Percentiles rank a stretch among this genome's conserved stretches.
These are phyloP conservation scores for Ameiurus melas DNA, from an alignment of 2,113 vertebrate species.

Conservation along the genomic window DNA sequence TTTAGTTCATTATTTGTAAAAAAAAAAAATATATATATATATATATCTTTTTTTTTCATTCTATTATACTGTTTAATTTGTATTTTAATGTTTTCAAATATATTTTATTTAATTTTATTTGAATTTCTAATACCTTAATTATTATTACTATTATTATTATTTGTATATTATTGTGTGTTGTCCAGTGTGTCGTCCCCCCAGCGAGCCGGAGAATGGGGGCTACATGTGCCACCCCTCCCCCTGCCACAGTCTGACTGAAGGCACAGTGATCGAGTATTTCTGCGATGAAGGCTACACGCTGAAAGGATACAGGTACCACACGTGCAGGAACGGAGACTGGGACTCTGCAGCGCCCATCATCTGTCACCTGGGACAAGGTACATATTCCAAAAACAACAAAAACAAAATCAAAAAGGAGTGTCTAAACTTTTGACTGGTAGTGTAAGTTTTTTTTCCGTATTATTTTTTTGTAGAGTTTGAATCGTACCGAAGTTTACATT, in stretches of 20 bases:
- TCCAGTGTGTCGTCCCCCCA: conserved; percentile 85
- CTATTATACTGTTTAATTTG: neutral
- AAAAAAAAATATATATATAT: no score
- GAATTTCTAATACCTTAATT: neutral
- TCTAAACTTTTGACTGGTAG: no score
- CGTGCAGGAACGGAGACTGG: conserved; percentile 95
- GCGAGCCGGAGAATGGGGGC: conserved; percentile 92
- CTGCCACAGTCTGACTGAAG: conserved; percentile 83
- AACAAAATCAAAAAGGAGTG: no score
- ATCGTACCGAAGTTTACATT: no score
- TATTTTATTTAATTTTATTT: neutral
- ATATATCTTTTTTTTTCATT: no score
- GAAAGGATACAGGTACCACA: conserved; percentile 96
- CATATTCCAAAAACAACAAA: no score
- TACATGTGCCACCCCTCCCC: conserved; percentile 92
- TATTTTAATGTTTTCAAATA: neutral
- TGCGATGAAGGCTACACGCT: conserved; percentile 93
- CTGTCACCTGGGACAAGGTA: conserved; percentile 89
- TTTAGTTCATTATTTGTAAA: neutral
- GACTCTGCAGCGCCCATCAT: conserved; percentile 91
- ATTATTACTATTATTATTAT: neutral
- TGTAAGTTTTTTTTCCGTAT: no score
- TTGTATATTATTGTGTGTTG: neutral
- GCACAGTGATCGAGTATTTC: conserved; percentile 95
- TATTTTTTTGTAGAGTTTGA: no score